These are phyloP conservation scores for Meloe dianella DNA, from an alignment of 2,888 invertebrate genomes.

Conservation along the genomic window DNA sequence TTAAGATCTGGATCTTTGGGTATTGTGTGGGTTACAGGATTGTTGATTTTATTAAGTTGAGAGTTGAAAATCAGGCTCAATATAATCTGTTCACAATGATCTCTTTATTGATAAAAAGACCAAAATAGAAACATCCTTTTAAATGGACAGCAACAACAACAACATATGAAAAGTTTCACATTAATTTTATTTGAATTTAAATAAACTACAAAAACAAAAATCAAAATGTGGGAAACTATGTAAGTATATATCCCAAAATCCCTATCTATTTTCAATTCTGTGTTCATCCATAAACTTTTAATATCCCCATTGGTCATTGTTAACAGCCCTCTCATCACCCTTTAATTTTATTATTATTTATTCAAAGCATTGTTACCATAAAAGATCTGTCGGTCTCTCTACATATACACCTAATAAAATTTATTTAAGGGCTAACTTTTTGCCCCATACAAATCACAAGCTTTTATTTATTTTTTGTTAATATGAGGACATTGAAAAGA, in stretches of 20 bases:
- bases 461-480: no score
- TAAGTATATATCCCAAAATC: no score
- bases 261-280: background rate
- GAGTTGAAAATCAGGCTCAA: background rate
- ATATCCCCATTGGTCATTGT: constrained; percentile 30
- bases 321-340: constrained; percentile 10
- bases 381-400: background rate
- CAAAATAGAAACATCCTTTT: background rate
- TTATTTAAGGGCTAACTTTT: background rate
- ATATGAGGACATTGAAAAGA: background rate
- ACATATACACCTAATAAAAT: background rate
- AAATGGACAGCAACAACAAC: no score
- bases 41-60: constrained; percentile 8
- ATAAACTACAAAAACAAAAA: background rate
- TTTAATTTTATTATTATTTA: background rate
- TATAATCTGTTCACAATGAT: no score
- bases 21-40: constrained; percentile 7
- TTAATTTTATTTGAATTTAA: no score
- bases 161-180: no score
- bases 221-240: background rate
- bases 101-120: background rate
- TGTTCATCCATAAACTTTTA: constrained; percentile 21
- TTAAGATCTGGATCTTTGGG: constrained; percentile 10
- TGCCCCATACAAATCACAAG: no score
- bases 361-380: constrained; percentile 1